phyloP scores from a whole-genome alignment of 2,888 invertebrate genomes.

The Drosophila mayaguana region DNA sequence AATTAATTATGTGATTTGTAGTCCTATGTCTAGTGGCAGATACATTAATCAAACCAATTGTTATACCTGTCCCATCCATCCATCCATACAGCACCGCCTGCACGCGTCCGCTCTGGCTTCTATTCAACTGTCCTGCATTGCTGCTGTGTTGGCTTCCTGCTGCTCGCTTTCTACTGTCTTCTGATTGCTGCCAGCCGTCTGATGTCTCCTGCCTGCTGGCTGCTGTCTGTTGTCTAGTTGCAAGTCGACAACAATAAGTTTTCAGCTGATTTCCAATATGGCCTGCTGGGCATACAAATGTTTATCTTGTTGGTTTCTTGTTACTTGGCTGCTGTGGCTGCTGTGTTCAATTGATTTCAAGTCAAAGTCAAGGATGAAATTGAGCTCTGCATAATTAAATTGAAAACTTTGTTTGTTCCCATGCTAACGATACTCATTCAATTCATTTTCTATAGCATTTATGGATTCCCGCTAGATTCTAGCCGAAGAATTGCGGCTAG shows the following conservation, averaged over 20 bases:
- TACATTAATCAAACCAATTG: conserved; percentile 25
- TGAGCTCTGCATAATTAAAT: conserved; percentile 24
- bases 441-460: neutral
- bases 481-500: neutral
- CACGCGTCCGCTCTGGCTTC: too few species aligned
- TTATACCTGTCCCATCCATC: neutral
- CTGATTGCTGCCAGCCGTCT: neutral
- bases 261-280: conserved; percentile 25
- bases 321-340: neutral
- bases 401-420: conserved; percentile 1
- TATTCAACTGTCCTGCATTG: neutral
- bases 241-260: conserved; percentile 25
- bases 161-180: neutral
- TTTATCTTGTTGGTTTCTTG: conserved; percentile 18
- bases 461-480: neutral
- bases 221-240: neutral
- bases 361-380: conserved; percentile 20
- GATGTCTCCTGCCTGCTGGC: neutral
- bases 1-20: conserved; percentile 41
- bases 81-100: neutral
- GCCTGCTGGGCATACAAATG: conserved; percentile 30
- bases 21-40: conserved; percentile 5
- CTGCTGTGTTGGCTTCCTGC: neutral
- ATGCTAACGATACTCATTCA: neutral
- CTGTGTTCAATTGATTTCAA: conserved; percentile 3